Conservation (phyloP, 2,888 invertebrate species). For the Imbricaverruca yamaguchii region DNA sequence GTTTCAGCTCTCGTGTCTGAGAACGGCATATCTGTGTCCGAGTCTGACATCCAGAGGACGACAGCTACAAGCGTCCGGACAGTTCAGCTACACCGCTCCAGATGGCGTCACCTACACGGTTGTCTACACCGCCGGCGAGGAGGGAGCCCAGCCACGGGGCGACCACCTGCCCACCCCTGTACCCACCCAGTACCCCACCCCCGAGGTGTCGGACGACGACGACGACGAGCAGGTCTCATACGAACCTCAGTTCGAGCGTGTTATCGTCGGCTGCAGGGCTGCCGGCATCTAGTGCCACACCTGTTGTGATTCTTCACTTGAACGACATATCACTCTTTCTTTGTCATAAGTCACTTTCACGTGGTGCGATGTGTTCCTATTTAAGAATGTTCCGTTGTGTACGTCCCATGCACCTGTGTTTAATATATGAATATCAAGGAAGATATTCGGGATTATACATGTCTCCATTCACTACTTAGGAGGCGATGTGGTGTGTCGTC, state of each 20-base stretch:
- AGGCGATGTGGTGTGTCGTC: too few relatives aligned
- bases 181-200: not conserved
- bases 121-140: not conserved
- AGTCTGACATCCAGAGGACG: conserved; percentile 1
- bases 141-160: not conserved
- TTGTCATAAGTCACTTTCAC: too few relatives aligned
- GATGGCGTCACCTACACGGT: conserved; percentile 4
- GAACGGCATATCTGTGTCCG: not conserved
- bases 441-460: too few relatives aligned
- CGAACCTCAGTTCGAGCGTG: not conserved
- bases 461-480: too few relatives aligned
- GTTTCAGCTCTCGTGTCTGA: not conserved
- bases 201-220: not conserved
- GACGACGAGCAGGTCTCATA: not conserved
- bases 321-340: too few relatives aligned
- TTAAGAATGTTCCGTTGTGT: too few relatives aligned
- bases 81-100: not conserved
- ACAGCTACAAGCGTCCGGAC: not conserved
- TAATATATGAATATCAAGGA: too few relatives aligned
- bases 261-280: not conserved
- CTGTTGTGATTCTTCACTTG: too few relatives aligned
- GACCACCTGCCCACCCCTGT: not conserved
- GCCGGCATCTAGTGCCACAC: not conserved
- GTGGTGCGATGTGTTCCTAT: too few relatives aligned
- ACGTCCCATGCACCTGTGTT: too few relatives aligned